Evolutionary conservation across 2,888 invertebrate species (phyloP), one percentile per base, ranked within the genome.

Genomic region (Folsomia manolachei): DNA sequence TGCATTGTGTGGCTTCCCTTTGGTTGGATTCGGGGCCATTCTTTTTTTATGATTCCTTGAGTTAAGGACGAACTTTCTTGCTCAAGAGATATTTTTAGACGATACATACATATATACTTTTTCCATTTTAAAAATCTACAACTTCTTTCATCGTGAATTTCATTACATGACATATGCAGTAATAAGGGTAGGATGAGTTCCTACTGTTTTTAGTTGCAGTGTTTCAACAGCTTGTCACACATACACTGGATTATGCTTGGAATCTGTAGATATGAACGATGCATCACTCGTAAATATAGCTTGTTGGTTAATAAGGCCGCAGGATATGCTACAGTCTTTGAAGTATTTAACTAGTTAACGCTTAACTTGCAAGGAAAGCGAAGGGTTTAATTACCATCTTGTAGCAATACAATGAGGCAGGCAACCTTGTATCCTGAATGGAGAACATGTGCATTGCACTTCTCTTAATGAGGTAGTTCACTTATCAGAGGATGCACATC

Each of bases 1-100:
- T n/a, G 63, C 63, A n/a, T 63, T 63, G 26, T 25, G 19, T 7
- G 7, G 27, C 27, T 63, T 26, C 63, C 63, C 63, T 63, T 63
- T 27, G 27, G 39, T 39, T 39, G 39, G 39, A 14, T 4, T 39
- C 39, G 39, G 14, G 39, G 39, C 39, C 14, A 14, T 60, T 21
- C 21, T 19, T 62, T 2, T 56, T 56, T 56, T 56, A 56, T 18
- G 56, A 62, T 26, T 21, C 26, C 26, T 63, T 63, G 63, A n/a
- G 63, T 63, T 63, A 62, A 62, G 25, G 23, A 62, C 25, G 62
- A 7, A 56, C 7, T 2, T 9, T 56, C 23, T 56, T n/a, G 56
- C n/a, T n/a, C n/a, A n/a, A 23, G 23, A n/a, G 18, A 62, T 62
- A 62, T 62, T 62, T 62, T 62, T 62, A 62, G 62, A 62, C 24